Evolutionary conservation across 1,140 invertebrate species (phyloP), one percentile per base, ranked within the genome.

Genomic region (Cydia pomonella): DNA sequence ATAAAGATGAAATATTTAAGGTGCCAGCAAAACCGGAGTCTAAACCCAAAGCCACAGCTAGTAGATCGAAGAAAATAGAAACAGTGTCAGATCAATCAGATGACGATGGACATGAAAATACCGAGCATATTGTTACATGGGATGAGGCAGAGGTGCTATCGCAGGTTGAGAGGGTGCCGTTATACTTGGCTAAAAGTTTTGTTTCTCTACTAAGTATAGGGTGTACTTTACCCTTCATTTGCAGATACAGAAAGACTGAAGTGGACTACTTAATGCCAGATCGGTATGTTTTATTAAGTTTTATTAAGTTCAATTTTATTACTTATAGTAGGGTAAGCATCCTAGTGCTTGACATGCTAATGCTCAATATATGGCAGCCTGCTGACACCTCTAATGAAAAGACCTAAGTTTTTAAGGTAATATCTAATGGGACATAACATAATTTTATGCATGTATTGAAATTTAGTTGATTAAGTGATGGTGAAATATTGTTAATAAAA

Each of bases 211-310:
- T 93, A 10, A 84, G 79, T 73, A 89, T 93, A 78, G 92, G 93
- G 0, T 93, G 93, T 73, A 93, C 92, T 38, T 79, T 93, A 21
- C 93, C 93, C 21, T 93, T 93, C 81, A 93, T 93, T 78, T 92
- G 92, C 25, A 87, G 93, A 84, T 93, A 93, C 78, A 81, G 93
- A 41, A 93, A 93, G 78, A 80, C 87, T 72, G 85, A 84, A 75
- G 89, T 93, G 3, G 81, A 91, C 78, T 83, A 92, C 78, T 79
- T 93, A 71, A 86, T 88, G 80, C 93, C 92, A 41, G 92, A 93
- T 75, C 81, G 86, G 93, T 93, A 84, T 83, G 66, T 80, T 53
- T 23, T 18, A 66, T 72, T 72, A n/a, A n/a, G n/a, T 75, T n/a
- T n/a, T n/a, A n/a, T n/a, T n/a, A n/a, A n/a, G n/a, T n/a, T n/a